These are phyloP conservation scores for Drosophila busckii DNA, from an alignment of 1,140 invertebrate genomes.

Conservation along the genomic window DNA sequence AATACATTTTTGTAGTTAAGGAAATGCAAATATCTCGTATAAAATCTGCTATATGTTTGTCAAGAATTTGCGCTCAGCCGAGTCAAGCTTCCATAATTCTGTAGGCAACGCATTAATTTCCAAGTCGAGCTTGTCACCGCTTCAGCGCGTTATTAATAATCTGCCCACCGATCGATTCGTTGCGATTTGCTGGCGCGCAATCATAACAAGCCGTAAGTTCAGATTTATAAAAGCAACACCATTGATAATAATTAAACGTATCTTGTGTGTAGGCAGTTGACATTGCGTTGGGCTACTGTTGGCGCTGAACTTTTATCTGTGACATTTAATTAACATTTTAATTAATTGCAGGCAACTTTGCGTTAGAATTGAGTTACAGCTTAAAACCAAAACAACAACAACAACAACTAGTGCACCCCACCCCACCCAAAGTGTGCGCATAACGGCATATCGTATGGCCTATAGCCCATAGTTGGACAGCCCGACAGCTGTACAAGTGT, in stretches of 20 bases:
- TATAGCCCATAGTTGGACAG: not conserved
- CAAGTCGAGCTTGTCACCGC: no score
- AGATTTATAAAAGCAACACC: constrained; percentile 51
- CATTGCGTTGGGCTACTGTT: constrained; percentile 49
- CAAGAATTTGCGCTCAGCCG: no score
- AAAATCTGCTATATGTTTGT: no score
- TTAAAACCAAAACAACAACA: no score
- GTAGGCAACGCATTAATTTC: no score
- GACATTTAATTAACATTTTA: constrained; percentile 77
- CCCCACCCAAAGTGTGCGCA: no score
- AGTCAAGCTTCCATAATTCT: no score
- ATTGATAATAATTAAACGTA: constrained; percentile 25
- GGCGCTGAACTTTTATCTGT: constrained; percentile 65
- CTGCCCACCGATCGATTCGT: not conserved
- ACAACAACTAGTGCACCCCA: no score
- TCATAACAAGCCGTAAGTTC: constrained; percentile 50
- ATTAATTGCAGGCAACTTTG: constrained; percentile 72
- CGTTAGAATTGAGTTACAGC: constrained; percentile 64
- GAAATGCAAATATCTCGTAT: no score
- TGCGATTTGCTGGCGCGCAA: constrained; percentile 43
- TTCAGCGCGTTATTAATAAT: not conserved
- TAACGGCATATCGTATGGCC: constrained; percentile 3
- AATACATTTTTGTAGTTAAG: no score
- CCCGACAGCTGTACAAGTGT: constrained; percentile 54
- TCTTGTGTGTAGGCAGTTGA: constrained; percentile 47